Conservation (phyloP, 2,113 vertebrate species). For the Mola mola region DNA sequence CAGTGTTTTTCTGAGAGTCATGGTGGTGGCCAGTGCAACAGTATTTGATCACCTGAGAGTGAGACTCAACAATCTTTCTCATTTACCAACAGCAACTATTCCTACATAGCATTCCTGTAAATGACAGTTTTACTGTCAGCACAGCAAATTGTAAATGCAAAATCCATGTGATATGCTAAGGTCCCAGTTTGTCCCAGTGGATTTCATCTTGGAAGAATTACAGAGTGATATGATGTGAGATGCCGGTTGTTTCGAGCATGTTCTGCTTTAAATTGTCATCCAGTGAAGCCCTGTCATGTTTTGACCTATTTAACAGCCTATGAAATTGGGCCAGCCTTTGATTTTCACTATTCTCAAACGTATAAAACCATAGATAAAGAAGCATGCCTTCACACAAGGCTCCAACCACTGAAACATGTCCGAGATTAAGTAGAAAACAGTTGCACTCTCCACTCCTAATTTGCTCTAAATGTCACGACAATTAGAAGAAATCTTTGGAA, state of each 20-base stretch:
- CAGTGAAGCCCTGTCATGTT: constrained; percentile 47
- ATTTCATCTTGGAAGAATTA: constrained; percentile 13
- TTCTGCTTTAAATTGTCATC: constrained; percentile 46
- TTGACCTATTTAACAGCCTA: constrained; percentile 65
- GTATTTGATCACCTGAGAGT: too few species aligned
- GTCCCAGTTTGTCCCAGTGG: constrained; percentile 8
- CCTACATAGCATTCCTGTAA: background rate
- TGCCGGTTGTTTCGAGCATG: constrained; percentile 24
- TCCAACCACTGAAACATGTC: constrained; percentile 35
- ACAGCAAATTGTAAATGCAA: constrained; percentile 33
- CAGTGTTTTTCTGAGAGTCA: too few species aligned
- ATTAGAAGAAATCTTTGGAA: constrained; percentile 38
- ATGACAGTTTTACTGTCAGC: constrained; percentile 24
- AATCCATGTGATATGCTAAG: constrained; percentile 37
- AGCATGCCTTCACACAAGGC: constrained; percentile 28
- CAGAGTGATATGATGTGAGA: constrained; percentile 11
- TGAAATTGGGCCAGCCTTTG: constrained; percentile 69
- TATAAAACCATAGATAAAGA: constrained; percentile 55
- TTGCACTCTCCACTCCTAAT: constrained; percentile 22
- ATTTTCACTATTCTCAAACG: constrained; percentile 55
- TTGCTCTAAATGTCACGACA: constrained; percentile 68
- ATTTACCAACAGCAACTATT: too few species aligned
- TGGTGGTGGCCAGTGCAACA: too few species aligned
- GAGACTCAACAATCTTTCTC: too few species aligned
- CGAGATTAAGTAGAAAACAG: constrained; percentile 49